Percentiles rank a stretch among this genome's conserved stretches.
Conservation (phyloP, 2,888 invertebrate genomes). For the Chaetoderma sp. region DNA sequence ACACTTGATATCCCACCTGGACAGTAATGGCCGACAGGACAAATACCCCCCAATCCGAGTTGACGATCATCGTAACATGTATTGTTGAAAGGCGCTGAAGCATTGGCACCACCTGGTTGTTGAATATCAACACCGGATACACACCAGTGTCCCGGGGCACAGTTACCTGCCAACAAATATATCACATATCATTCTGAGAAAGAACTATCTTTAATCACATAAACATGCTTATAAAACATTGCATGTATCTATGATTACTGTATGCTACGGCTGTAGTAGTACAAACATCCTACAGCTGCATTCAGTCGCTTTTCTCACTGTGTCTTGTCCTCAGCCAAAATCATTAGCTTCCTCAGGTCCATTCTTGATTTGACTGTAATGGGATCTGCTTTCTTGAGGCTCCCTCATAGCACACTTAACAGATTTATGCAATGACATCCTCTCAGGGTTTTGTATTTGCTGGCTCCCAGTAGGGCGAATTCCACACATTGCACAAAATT, state of each 20-base stretch:
- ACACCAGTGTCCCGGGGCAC: constrained; percentile 63
- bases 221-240: not conserved
- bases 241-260: no score
- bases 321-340: no score
- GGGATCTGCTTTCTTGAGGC: no score
- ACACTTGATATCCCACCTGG: constrained; percentile 50
- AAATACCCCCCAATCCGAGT: constrained; percentile 57
- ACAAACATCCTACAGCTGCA: no score
- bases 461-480: no score
- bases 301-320: no score
- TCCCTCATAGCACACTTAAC: no score
- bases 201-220: not conserved
- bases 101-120: constrained; percentile 54
- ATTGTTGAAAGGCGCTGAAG: constrained; percentile 46
- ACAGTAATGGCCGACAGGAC: constrained; percentile 62
- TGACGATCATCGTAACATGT: constrained; percentile 55
- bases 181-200: not conserved
- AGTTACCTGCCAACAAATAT: constrained; percentile 47
- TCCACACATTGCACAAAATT: not conserved
- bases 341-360: no score
- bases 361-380: no score
- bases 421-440: no score
- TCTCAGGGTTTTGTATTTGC: no score
- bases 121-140: constrained; percentile 57
- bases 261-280: no score